Evolutionary conservation across 2,888 invertebrate species (phyloP), one percentile per base, ranked within the genome.

Genomic region (Cheilosia grossa): DNA sequence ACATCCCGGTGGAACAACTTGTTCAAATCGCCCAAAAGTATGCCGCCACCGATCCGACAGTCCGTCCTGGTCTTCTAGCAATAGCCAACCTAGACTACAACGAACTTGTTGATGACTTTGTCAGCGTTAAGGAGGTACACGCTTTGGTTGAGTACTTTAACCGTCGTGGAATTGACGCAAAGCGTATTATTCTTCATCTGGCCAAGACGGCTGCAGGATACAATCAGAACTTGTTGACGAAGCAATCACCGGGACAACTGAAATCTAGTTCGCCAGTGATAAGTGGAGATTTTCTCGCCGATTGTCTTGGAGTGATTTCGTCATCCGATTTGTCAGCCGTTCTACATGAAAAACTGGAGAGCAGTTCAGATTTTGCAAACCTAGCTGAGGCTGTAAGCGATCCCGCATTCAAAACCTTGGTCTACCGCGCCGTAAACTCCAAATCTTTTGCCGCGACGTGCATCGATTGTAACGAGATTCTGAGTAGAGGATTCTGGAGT

Each of bases 401-500:
- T 64, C 74, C 63, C 0, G 74, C 64, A 54, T 72, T 72, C 42
- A 59, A 27, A 15, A 37, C 33, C 19, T 27, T 61, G 51, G 9
- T 61, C 15, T 33, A 40, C 9, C 63, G 54, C 2, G 42, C 40
- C 4, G 13, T 27, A 0, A 13, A 51, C 6, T 51, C 51, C 2
- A 51, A 24, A 13, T 10, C 9, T 0, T 15, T 51, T 13, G 10
- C 51, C 2, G 51, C 15, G 1, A 15, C 15, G 1, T 51, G 51
- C 5, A 2, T 15, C 4, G 51, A 27, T 51, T 51, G 51, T 13
- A 15, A 15, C 4, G 6, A 5, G 1, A 5, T 21, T 21, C 27
- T 15, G 15, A 2, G 2, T 24, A 51, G 51, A 15, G 51, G 51
- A 24, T 24, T 51, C 24, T 51, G 21, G 21, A 2, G 24, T 21